Evolutionary conservation across 2,797 vertebrate species (phyloP).

Genomic region (Intellagama lesueurii): DNA sequence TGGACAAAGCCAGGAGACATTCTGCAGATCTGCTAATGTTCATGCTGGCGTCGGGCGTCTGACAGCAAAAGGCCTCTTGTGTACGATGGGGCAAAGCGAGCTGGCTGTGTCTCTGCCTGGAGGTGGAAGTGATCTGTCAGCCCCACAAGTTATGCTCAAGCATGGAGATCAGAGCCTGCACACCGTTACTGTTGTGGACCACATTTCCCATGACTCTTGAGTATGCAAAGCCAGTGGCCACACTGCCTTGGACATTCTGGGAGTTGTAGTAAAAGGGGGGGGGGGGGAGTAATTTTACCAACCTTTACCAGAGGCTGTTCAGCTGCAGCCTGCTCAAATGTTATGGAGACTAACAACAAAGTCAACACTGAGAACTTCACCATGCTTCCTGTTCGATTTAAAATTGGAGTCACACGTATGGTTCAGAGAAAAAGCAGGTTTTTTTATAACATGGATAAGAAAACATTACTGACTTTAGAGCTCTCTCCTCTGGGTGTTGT

Average conservation of each 20-base stretch:
- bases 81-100: neutral
- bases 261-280: no score
- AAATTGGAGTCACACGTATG: neutral
- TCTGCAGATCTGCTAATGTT: slow-evolving; percentile 43
- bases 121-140: neutral
- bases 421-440: neutral
- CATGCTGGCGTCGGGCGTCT: accelerated
- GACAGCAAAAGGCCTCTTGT: neutral
- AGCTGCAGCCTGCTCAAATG: neutral
- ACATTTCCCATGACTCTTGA: no score
- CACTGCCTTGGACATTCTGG: no score
- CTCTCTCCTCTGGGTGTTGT: no score
- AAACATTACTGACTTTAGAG: neutral
- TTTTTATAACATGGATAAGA: neutral
- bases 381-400: neutral
- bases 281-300: no score
- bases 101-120: accelerated
- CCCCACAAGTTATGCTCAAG: accelerated
- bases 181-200: no score
- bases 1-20: slow-evolving; percentile 12
- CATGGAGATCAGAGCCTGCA: no score
- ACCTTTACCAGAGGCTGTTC: neutral
- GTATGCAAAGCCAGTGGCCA: no score
- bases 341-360: neutral
- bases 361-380: neutral